Evolutionary conservation across 2,113 vertebrate species (phyloP), one percentile per base, ranked within the genome.

Genomic region (Lutjanus erythropterus): DNA sequence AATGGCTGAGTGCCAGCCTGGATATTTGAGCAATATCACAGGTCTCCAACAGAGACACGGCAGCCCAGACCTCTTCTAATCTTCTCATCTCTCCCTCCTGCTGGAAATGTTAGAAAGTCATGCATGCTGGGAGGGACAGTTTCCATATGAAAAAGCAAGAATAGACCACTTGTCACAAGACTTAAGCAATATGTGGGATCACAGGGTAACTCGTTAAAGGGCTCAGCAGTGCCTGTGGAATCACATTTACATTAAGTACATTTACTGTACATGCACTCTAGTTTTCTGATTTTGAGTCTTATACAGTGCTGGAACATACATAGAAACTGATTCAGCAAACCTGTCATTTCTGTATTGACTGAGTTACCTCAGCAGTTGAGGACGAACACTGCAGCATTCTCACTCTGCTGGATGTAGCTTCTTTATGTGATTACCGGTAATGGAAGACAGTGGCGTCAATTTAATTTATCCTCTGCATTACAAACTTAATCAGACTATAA

Each of bases 11-110:
- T 49, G 56, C 21, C 35, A 21, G 21, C 5, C 9, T 64, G 74
- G 71, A 75, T 82, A 58, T 74, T 75, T 86, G 25, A 83, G 60
- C 64, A 62, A 35, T 29, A 75, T 71, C 33, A 31, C 53, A 47
- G 15, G 18, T 52, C 53, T 81, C 73, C 70, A 60, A 19, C 71
- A 61, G 60, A 77, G 35, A 56, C 47, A 11, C 53, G 18, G 41
- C 29, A 39, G 69, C 47, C 29, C 35, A 60, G 52, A 44, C 59
- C 65, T 70, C 64, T 25, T 77, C 25, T 74, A 19, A 66, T 76
- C 67, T 72, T 69, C 15, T 59, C 39, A 71, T 52, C 47, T 64
- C 37, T 75, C 33, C 33, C 33, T 67, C 56, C 65, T 71, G 73
- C 47, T 56, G 52, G 60, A 67, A 61, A 62, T 14, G 18, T 64